phyloP scores from a whole-genome alignment of 1,140 invertebrate species.

The Asbolus verrucosus region DNA sequence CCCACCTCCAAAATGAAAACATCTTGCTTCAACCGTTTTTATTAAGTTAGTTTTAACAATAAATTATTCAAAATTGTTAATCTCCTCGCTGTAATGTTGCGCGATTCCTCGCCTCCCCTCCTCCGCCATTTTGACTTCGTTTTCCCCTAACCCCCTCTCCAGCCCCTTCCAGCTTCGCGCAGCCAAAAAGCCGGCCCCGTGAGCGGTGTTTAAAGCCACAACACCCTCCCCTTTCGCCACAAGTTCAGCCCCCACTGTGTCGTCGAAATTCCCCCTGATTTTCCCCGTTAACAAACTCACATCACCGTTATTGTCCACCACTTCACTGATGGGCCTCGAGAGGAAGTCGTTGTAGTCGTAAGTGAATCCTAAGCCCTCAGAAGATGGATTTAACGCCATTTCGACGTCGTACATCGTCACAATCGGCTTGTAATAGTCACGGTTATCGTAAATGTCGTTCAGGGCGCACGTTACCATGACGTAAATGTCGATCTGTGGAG shows the following conservation, averaged over 20 bases:
- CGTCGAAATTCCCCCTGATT: constrained; percentile 66
- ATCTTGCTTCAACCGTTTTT: background rate
- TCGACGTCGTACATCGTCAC: constrained; percentile 94
- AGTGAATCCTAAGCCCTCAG: constrained; percentile 52
- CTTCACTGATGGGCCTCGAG: constrained; percentile 62
- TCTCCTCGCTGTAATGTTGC: constrained; percentile 66
- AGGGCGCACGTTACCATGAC: constrained; percentile 92
- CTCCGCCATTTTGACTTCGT: constrained; percentile 70
- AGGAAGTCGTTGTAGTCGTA: constrained; percentile 68
- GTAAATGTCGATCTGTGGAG: constrained; percentile 87
- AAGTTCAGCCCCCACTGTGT: constrained; percentile 58
- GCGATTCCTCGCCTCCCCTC: constrained; percentile 76
- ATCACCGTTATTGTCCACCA: constrained; percentile 66
- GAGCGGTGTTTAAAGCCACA: constrained; percentile 66
- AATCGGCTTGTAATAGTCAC: constrained; percentile 90
- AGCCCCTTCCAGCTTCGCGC: constrained; percentile 80
- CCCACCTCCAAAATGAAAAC: background rate
- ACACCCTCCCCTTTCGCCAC: constrained; percentile 62
- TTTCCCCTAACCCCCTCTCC: constrained; percentile 78
- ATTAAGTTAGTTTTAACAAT: constrained; percentile 5
- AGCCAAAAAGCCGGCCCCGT: constrained; percentile 71
- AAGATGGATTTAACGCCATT: constrained; percentile 80
- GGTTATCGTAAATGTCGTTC: constrained; percentile 84
- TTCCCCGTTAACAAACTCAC: constrained; percentile 78
- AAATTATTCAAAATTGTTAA: background rate